These are phyloP conservation scores for Acrobeloides nanus DNA, from an alignment of 2,888 invertebrate genomes.

Conservation along the genomic window DNA sequence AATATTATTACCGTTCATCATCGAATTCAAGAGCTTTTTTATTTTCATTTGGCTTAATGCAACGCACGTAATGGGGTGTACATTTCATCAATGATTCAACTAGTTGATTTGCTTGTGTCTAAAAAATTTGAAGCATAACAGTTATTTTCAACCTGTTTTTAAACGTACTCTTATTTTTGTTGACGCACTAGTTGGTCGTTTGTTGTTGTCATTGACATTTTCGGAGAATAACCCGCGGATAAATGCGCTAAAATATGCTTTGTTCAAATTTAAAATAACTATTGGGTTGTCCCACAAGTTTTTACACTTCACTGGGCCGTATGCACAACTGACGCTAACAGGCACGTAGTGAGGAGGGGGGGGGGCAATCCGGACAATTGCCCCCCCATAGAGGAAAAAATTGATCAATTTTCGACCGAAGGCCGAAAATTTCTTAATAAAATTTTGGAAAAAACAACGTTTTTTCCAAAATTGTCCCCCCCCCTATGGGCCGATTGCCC, in stretches of 20 bases:
- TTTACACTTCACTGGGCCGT: too few species aligned
- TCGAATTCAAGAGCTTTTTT: slow-evolving; percentile 66
- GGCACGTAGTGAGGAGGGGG: too few species aligned
- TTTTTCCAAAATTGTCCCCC: too few species aligned
- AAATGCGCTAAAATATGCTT: slow-evolving; percentile 58
- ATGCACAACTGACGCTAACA: too few species aligned
- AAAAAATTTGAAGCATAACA: slow-evolving; percentile 22
- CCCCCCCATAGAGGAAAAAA: too few species aligned
- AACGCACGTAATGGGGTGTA: slow-evolving; percentile 67
- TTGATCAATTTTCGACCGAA: too few species aligned
- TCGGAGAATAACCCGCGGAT: slow-evolving; percentile 63
- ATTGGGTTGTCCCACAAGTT: too few species aligned
- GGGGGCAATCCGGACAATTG: too few species aligned
- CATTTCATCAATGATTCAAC: slow-evolving; percentile 65
- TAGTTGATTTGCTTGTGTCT: slow-evolving; percentile 64
- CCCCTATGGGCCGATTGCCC: too few species aligned
- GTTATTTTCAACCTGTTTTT: too few species aligned
- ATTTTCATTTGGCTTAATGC: slow-evolving; percentile 68
- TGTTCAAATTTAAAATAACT: background rate
- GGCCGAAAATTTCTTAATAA: too few species aligned
- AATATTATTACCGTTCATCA: slow-evolving; percentile 54
- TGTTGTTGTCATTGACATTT: slow-evolving; percentile 58
- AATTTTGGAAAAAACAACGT: too few species aligned
- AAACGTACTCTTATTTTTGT: slow-evolving; percentile 62
- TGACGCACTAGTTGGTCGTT: slow-evolving; percentile 65